phyloP scores from a whole-genome alignment of 2,888 invertebrate genomes.

The Anodontia alba region DNA sequence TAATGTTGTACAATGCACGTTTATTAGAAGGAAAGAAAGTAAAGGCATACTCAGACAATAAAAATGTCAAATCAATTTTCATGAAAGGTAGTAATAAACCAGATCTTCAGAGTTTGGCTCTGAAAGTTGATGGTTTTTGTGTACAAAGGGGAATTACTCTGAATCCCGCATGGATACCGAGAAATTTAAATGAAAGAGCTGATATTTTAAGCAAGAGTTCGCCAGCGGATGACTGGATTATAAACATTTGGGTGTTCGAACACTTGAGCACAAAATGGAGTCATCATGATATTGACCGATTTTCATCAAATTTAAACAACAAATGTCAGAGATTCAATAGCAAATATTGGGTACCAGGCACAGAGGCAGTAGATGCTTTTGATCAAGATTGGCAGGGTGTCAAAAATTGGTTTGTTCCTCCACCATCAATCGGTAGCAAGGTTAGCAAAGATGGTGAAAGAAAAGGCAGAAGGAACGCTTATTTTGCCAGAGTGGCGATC shows the following conservation, averaged over 20 bases:
- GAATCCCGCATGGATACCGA: slow-evolving; percentile 48
- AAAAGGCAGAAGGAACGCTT: slow-evolving; percentile 28
- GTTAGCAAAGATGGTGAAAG: slow-evolving; percentile 2
- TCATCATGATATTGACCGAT: slow-evolving; percentile 30
- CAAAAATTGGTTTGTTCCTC: slow-evolving; percentile 56
- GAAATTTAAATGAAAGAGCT: slow-evolving; percentile 39
- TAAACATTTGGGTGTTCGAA: slow-evolving; percentile 42
- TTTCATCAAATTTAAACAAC: slow-evolving; percentile 44
- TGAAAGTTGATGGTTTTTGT: slow-evolving; percentile 37
- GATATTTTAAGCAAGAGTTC: slow-evolving; percentile 56
- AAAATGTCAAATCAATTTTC: slow-evolving; percentile 16
- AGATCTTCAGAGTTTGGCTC: slow-evolving; percentile 45
- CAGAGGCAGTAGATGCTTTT: slow-evolving; percentile 44
- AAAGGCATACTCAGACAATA: slow-evolving; percentile 20
- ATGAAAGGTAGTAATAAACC: slow-evolving; percentile 11
- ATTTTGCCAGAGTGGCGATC: slow-evolving; percentile 43
- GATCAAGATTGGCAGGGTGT: slow-evolving; percentile 24
- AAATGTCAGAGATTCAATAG: slow-evolving; percentile 56
- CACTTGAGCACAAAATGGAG: slow-evolving; percentile 45
- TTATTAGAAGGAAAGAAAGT: slow-evolving; percentile 19
- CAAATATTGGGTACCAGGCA: slow-evolving; percentile 43
- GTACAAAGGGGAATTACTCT: slow-evolving; percentile 29
- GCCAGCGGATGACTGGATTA: slow-evolving; percentile 61
- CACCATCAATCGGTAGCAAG: slow-evolving; percentile 13
- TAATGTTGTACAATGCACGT: slow-evolving; percentile 22